These are phyloP conservation scores for Xestia xanthographa DNA, from an alignment of 2,888 invertebrate species.

Conservation along the genomic window DNA sequence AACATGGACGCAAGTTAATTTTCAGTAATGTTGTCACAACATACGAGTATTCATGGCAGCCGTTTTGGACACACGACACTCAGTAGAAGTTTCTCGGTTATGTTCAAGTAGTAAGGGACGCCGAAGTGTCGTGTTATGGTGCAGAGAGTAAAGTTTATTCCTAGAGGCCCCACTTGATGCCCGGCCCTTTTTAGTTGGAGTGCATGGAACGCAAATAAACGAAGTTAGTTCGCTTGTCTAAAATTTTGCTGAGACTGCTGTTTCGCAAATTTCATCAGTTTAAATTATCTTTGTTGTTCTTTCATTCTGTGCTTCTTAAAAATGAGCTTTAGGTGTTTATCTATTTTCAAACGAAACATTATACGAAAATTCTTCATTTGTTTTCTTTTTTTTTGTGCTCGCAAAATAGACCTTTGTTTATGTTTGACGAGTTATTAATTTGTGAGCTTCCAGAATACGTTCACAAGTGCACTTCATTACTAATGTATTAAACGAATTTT, in stretches of 20 bases:
- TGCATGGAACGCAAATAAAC: neutral
- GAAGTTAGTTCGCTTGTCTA: neutral
- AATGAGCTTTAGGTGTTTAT: neutral
- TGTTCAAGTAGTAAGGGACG: conserved; percentile 24
- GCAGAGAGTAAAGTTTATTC: conserved; percentile 57
- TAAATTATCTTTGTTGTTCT: neutral
- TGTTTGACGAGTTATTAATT: conserved; percentile 2
- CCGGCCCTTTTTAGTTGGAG: conserved; percentile 43
- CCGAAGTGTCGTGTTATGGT: conserved; percentile 28
- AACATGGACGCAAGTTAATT: neutral
- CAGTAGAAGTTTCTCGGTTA: conserved; percentile 8
- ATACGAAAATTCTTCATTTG: neutral
- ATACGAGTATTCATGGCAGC: neutral
- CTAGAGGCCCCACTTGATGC: conserved; percentile 30
- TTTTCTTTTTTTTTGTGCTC: neutral
- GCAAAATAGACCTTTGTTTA: neutral
- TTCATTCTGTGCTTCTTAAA: neutral
- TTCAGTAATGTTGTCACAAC: conserved; percentile 5
- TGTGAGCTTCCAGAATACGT: conserved; percentile 42
- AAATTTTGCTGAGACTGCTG: neutral
- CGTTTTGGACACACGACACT: conserved; percentile 21
- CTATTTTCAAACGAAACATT: neutral
- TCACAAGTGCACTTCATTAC: conserved; percentile 31
- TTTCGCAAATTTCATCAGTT: neutral
- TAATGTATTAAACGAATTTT: conserved; percentile 44